phyloP scores from a whole-genome alignment of 1,140 invertebrate genomes.

The Zaprionus lachaisei region DNA sequence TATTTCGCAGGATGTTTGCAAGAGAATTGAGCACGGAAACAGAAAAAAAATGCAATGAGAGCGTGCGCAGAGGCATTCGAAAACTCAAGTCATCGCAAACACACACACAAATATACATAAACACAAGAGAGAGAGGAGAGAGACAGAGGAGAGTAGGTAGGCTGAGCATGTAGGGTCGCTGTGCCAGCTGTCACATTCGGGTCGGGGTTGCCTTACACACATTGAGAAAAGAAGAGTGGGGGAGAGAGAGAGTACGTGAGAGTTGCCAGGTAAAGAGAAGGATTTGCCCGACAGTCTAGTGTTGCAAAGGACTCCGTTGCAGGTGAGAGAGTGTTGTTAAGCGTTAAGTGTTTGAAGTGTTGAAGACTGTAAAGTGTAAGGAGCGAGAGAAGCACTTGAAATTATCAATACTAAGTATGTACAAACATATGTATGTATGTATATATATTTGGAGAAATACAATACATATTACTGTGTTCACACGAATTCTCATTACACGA shows the following conservation, averaged over 20 bases:
- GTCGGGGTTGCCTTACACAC: constrained; percentile 30
- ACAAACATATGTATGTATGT: not conserved
- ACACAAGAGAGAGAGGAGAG: not conserved
- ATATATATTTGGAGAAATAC: too few species aligned
- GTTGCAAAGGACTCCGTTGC: constrained; percentile 12
- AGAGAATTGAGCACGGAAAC: constrained; percentile 1
- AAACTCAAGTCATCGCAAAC: constrained; percentile 19
- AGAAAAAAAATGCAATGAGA: constrained; percentile 22
- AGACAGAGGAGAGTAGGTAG: not conserved
- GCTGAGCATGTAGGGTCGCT: not conserved
- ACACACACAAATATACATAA: constrained; percentile 9
- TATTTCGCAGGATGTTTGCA: constrained; percentile 42
- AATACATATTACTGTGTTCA: too few species aligned
- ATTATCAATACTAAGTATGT: not conserved
- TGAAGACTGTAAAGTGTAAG: not conserved
- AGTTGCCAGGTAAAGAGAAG: constrained; percentile 53
- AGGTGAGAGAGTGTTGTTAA: constrained; percentile 43
- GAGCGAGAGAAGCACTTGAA: constrained; percentile 40
- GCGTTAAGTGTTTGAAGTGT: constrained; percentile 11
- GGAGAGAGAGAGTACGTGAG: constrained; percentile 6
- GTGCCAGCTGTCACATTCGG: constrained; percentile 51
- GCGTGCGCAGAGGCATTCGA: constrained; percentile 54
- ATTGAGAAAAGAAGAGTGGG: not conserved
- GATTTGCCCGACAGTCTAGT: not conserved
- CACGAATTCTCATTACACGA: too few species aligned